A percentile compares a stretch with the other conserved stretches of the same genome.
Conservation (phyloP, 2,888 invertebrate species). For the Tetropium fuscum region DNA sequence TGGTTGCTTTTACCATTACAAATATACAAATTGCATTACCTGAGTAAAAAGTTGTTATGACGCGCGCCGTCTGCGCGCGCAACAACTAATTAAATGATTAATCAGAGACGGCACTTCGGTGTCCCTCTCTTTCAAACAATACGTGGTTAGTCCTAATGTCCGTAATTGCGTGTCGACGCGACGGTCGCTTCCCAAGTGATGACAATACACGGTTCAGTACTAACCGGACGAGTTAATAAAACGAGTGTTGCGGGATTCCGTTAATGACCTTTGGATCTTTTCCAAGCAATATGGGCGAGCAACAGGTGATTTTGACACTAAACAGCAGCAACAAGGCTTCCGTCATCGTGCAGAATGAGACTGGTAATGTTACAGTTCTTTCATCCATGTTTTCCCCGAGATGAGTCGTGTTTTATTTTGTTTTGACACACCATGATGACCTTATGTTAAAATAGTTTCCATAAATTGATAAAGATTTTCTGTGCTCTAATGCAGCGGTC, state of each 20-base stretch:
- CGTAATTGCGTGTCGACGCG: background rate
- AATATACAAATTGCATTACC: no score
- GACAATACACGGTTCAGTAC: constrained; percentile 33
- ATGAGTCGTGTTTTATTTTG: constrained; percentile 6
- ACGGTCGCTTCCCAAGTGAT: constrained; percentile 8
- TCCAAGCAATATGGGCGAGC: constrained; percentile 55
- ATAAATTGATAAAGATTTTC: constrained; percentile 20
- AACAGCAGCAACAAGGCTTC: constrained; percentile 54
- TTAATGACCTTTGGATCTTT: constrained; percentile 53
- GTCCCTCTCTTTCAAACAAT: constrained; percentile 16
- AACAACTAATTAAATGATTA: no score
- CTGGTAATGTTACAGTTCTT: constrained; percentile 36
- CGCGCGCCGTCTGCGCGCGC: no score
- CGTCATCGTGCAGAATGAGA: constrained; percentile 59
- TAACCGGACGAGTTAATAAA: constrained; percentile 34
- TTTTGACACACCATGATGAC: constrained; percentile 9
- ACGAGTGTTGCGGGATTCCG: constrained; percentile 48
- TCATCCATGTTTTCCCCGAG: constrained; percentile 25
- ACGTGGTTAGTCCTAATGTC: background rate
- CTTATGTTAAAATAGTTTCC: constrained; percentile 17
- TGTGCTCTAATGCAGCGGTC: background rate
- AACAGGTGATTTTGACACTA: constrained; percentile 60
- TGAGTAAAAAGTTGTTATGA: no score
- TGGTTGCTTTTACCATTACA: no score
- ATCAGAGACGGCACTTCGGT: constrained; percentile 21